Evolutionary conservation across 1,140 invertebrate species (phyloP).

Genomic region (Oreohelix idahoensis): DNA sequence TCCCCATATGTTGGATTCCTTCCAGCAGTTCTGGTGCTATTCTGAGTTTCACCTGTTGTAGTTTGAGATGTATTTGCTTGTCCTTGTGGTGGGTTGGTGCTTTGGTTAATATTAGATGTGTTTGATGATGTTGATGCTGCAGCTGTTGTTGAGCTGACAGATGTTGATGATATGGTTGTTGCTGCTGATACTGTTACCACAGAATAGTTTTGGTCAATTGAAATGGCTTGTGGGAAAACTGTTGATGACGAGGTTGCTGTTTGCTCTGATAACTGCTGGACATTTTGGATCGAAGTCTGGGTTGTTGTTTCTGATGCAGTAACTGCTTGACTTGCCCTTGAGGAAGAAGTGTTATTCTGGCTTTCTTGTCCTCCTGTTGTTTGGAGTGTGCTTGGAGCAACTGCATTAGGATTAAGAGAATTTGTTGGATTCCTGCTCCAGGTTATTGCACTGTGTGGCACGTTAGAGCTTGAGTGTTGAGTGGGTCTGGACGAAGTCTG

Average conservation of each 20-base stretch:
- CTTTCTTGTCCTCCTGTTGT: neutral
- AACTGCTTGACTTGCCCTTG: neutral
- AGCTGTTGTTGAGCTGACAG: neutral
- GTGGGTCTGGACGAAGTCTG: neutral
- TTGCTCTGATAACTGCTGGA: neutral
- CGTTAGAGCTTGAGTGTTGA: neutral
- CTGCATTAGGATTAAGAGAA: neutral
- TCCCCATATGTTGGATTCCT: constrained; percentile 30
- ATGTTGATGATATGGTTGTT: neutral
- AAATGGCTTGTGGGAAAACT: neutral
- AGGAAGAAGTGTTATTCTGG: neutral
- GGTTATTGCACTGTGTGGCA: neutral
- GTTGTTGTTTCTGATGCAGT: neutral
- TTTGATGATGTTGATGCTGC: neutral
- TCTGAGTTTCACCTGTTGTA: constrained; percentile 39
- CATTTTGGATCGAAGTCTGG: neutral
- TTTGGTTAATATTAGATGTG: neutral
- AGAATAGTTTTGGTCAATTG: neutral
- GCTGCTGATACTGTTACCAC: neutral
- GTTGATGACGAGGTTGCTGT: neutral
- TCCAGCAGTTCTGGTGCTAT: constrained; percentile 59
- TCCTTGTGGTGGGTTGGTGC: constrained; percentile 75
- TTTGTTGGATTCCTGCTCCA: neutral
- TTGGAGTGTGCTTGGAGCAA: neutral
- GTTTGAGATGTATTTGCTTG: constrained; percentile 82